Base-by-base conservation (phyloP, 2,113 vertebrate species). In the Forbesichthys agassizii region DNA sequence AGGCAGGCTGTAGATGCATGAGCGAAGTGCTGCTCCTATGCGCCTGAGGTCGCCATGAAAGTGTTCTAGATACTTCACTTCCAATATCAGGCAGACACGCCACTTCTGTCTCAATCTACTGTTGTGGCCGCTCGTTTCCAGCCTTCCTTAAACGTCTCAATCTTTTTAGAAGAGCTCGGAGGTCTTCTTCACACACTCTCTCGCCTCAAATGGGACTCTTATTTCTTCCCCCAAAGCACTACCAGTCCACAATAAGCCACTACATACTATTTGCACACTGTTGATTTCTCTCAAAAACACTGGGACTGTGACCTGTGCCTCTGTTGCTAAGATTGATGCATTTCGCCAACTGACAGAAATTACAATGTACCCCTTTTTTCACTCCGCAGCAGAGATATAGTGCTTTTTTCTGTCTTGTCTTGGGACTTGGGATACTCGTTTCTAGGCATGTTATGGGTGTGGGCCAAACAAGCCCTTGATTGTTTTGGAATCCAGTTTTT, bases 31-130 rank as follows among this genome's bases (percentile, higher is more conserved):
- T 62, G 63, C 4, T 42, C 36, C 36, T 42, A 42, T 16, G 16
- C 16, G 16, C 36, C 3, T 61, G 66, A 16, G 70, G 67, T 10
- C 13, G n/a, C 61, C 18, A 42, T 46, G 20, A 46, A 72, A 69
- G 74, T 57, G 48, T 55, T 20, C 55, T 71, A 64, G 77, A 79
- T 71, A 86, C 83, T 86, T 86, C 75, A 81, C 78, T 88, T 87
- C 71, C 82, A 86, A 84, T 89, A 84, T 83, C 73, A 74, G 63
- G 18, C 64, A 36, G 81, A 27, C 74, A 59, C 61, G 71, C 64
- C 76, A 70, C 69, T 85, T 73, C 70, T 64, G 9, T 74, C 73
- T 79, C 76, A 63, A 58, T 77, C 69, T 57, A 54, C 70, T 73
- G 16, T 60, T 59, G 59, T 14, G 57, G 64, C 74, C 51, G 67